phyloP scores from a whole-genome alignment of 2,113 vertebrate species.

The Malurus elegans region DNA sequence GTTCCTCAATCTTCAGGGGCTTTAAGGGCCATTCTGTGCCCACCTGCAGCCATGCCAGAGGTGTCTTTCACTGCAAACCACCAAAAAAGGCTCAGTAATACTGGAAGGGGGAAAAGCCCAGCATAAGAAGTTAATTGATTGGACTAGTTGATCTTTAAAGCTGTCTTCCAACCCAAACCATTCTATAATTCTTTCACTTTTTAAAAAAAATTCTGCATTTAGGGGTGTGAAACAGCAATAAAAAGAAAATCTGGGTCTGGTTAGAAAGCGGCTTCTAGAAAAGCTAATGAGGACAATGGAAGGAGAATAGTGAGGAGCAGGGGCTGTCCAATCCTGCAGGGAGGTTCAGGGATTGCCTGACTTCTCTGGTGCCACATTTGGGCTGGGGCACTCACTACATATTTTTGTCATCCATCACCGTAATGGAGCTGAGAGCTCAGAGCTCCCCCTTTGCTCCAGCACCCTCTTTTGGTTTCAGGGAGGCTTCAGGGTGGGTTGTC shows the following conservation, averaged over 20 bases:
- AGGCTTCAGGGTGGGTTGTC: background rate
- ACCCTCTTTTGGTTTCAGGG: background rate
- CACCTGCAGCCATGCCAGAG: background rate
- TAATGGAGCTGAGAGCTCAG: fast-evolving
- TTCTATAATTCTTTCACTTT: background rate
- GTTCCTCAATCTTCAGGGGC: background rate
- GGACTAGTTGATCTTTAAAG: background rate
- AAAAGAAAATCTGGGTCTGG: background rate
- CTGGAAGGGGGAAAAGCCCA: background rate
- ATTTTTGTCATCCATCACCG: background rate
- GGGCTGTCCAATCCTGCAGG: fast-evolving
- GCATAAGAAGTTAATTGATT: background rate
- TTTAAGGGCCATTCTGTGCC: background rate
- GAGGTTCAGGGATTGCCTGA: background rate
- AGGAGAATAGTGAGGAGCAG: background rate
- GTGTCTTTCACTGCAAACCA: background rate
- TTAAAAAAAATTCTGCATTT: background rate
- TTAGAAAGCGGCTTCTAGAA: background rate
- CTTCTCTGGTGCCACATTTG: fast-evolving
- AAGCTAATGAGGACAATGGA: background rate
- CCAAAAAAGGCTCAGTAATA: background rate
- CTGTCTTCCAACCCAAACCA: background rate
- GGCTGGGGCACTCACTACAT: fast-evolving
- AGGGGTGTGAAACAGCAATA: background rate
- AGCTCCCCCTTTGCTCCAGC: background rate